Percentiles rank a stretch among this genome's conserved stretches.
Evolutionary conservation across 2,888 invertebrate species (phyloP).

Genomic region (Crepidodera aurea): DNA sequence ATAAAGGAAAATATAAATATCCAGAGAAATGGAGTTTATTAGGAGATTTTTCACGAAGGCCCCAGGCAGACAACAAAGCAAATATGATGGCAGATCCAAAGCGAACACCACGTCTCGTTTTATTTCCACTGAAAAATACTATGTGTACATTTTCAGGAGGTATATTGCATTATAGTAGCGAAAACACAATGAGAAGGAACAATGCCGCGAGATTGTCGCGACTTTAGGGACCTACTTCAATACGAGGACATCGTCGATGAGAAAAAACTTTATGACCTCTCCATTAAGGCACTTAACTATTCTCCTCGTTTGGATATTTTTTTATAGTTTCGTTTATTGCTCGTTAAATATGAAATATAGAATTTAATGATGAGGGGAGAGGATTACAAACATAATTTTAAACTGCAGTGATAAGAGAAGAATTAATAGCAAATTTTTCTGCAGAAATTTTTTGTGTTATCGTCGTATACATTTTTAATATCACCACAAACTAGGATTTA

Average conservation of each 20-base stretch:
- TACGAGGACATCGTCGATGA: constrained; percentile 12
- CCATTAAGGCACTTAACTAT: constrained; percentile 24
- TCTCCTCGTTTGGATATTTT: constrained; percentile 1
- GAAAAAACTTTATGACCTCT: constrained; percentile 23
- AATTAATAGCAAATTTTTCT: too few relatives aligned
- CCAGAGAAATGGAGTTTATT: constrained; percentile 31
- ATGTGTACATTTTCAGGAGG: constrained; percentile 35
- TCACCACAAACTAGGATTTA: background rate
- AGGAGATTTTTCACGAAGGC: constrained; percentile 28
- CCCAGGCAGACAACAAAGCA: constrained; percentile 30
- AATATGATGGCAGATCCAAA: constrained; percentile 28
- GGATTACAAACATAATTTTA: too few relatives aligned
- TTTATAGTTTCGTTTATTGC: constrained; percentile 11
- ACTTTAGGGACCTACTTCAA: constrained; percentile 42
- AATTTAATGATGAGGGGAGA: constrained; percentile 2
- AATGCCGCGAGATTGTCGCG: constrained; percentile 46
- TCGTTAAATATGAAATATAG: constrained; percentile 8
- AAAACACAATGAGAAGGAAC: constrained; percentile 47
- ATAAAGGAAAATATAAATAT: constrained; percentile 32
- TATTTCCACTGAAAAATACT: constrained; percentile 30
- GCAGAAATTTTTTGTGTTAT: too few relatives aligned
- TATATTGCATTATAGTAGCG: constrained; percentile 40
- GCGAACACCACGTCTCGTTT: constrained; percentile 26
- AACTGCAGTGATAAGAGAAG: too few relatives aligned
- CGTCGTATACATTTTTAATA: too few relatives aligned